Evolutionary conservation across 2,888 invertebrate species (phyloP).

Genomic region (Artemia sinica): DNA sequence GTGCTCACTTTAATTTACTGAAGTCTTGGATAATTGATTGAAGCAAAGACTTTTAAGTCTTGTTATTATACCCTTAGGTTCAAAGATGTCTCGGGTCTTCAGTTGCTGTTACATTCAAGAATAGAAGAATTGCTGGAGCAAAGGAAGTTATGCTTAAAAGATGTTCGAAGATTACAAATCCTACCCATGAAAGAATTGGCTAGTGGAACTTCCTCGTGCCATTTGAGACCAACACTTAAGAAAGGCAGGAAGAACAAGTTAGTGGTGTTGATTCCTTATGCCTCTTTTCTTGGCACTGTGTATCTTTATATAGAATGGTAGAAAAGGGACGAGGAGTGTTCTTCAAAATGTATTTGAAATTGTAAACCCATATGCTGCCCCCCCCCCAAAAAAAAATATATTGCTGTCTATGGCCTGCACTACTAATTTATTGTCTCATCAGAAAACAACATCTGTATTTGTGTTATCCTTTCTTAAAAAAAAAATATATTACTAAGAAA

Average conservation of each 20-base stretch:
- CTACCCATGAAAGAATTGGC: conserved; percentile 32
- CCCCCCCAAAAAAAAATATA: too few relatives aligned
- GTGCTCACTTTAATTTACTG: too few relatives aligned
- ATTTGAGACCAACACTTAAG: conserved; percentile 33
- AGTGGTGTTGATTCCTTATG: neutral
- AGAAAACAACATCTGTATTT: too few relatives aligned
- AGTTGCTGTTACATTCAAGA: conserved; percentile 30
- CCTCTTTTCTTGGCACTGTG: neutral
- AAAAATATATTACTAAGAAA: too few relatives aligned
- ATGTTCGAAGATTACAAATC: conserved; percentile 29
- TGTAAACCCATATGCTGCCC: fast-evolving
- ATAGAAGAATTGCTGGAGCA: conserved; percentile 30
- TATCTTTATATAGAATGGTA: conserved; percentile 13
- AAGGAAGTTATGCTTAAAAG: conserved; percentile 30
- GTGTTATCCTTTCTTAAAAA: too few relatives aligned
- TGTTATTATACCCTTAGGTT: conserved; percentile 28
- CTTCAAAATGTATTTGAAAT: too few relatives aligned
- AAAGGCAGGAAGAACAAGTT: conserved; percentile 25
- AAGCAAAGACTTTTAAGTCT: too few relatives aligned
- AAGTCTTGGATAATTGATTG: too few relatives aligned
- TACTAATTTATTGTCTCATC: too few relatives aligned
- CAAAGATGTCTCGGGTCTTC: conserved; percentile 30
- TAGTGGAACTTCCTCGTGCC: conserved; percentile 39
- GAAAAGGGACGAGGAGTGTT: too few relatives aligned
- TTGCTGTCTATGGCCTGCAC: too few relatives aligned